Percentiles rank a stretch among this genome's conserved stretches.
Conservation (phyloP, 1,140 invertebrate species). For the Drosophila athabasca region DNA sequence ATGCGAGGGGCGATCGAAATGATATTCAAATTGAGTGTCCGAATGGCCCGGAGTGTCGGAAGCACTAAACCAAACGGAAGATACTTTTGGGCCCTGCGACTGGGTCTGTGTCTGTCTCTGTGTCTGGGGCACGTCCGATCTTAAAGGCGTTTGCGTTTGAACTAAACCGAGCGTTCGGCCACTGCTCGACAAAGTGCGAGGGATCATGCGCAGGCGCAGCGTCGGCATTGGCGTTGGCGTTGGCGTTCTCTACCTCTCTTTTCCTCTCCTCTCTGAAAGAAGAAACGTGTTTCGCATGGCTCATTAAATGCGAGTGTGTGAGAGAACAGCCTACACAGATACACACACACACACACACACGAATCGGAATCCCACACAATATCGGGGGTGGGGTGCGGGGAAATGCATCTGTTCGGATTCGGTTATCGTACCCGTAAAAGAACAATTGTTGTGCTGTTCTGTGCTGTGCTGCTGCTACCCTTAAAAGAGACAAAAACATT, state of each 20-base stretch:
- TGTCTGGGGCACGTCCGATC: slow-evolving; percentile 48
- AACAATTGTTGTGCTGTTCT: slow-evolving; percentile 47
- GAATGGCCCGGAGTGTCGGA: slow-evolving; percentile 34
- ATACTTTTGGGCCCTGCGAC: not conserved
- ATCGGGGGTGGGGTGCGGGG: not conserved
- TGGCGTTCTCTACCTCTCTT: slow-evolving; percentile 2
- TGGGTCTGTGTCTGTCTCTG: no score
- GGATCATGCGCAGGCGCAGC: slow-evolving; percentile 20
- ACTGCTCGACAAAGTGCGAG: slow-evolving; percentile 31
- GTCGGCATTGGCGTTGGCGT: slow-evolving; percentile 29
- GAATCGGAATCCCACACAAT: slow-evolving; percentile 28
- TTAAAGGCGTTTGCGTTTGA: slow-evolving; percentile 67
- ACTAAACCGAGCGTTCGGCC: slow-evolving; percentile 68
- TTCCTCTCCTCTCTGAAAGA: slow-evolving; percentile 1
- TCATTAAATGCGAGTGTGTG: slow-evolving; percentile 26
- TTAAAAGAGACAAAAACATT: slow-evolving; percentile 29
- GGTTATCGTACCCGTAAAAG: slow-evolving; percentile 37
- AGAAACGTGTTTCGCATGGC: slow-evolving; percentile 70
- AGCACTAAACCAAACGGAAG: slow-evolving; percentile 44
- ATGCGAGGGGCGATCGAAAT: slow-evolving; percentile 24
- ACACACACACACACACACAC: slow-evolving; percentile 7
- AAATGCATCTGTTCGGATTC: slow-evolving; percentile 65
- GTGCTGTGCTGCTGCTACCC: slow-evolving; percentile 22
- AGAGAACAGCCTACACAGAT: slow-evolving; percentile 48
- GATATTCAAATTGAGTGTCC: slow-evolving; percentile 61